Conservation (phyloP, 1,140 invertebrate species). For the Rhyacophila brunnea region DNA sequence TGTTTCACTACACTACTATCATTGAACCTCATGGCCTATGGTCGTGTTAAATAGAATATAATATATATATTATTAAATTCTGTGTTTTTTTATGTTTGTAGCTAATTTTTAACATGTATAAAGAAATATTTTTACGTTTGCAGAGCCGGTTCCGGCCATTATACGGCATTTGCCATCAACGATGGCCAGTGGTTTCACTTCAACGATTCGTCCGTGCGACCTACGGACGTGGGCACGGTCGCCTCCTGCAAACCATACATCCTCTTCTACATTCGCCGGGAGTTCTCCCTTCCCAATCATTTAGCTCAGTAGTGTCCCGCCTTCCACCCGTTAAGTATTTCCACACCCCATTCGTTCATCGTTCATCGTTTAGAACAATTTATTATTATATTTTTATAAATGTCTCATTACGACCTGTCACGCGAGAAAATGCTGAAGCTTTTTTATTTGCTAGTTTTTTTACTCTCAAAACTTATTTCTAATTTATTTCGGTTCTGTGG, state of each 20-base stretch:
- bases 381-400: too few relatives aligned
- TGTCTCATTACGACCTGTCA: too few relatives aligned
- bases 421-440: too few relatives aligned
- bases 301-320: background rate
- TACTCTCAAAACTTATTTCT: too few relatives aligned
- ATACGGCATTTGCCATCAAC: conserved; percentile 82
- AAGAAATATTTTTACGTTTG: conserved; percentile 34
- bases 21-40: too few relatives aligned
- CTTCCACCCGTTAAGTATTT: too few relatives aligned
- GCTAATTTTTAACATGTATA: background rate
- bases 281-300: conserved; percentile 45
- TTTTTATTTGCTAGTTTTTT: too few relatives aligned
- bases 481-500: too few relatives aligned
- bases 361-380: too few relatives aligned
- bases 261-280: conserved; percentile 78
- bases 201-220: conserved; percentile 84
- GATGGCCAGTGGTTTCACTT: conserved; percentile 84
- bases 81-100: background rate
- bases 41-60: too few relatives aligned
- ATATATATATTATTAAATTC: background rate
- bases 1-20: too few relatives aligned
- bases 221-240: conserved; percentile 66
- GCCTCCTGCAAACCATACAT: conserved; percentile 84
- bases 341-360: too few relatives aligned
- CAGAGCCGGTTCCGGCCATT: conserved; percentile 81